Percentiles rank a stretch among this genome's conserved stretches.
Conservation (phyloP, 2,797 vertebrate species). For the Rhinogobio ventralis region DNA sequence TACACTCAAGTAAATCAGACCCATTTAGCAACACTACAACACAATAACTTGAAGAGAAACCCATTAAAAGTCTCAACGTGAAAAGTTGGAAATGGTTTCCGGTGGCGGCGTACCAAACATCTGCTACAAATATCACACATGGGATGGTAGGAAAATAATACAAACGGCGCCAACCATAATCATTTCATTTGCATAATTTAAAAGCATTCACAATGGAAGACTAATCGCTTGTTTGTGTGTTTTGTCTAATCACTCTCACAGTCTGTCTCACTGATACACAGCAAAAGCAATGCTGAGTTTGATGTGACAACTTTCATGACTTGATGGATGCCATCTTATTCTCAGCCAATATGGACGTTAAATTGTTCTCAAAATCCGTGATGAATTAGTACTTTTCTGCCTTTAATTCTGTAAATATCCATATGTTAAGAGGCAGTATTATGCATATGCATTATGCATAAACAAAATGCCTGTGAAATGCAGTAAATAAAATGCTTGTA, state of each 20-base stretch:
- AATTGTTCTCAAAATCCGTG: background rate
- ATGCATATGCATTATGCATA: background rate
- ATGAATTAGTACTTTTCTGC: background rate
- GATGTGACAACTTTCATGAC: background rate
- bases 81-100: constrained; percentile 39
- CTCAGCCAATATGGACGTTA: background rate
- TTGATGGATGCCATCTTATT: background rate
- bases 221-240: constrained; percentile 42
- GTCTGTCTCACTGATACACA: constrained; percentile 34
- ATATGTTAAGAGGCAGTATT: background rate
- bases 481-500: background rate
- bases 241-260: constrained; percentile 38
- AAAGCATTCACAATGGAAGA: constrained; percentile 46
- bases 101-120: constrained; percentile 40
- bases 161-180: constrained; percentile 34
- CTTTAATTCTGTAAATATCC: constrained; percentile 13
- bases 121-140: constrained; percentile 51
- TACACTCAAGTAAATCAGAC: constrained; percentile 6
- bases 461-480: constrained; percentile 16
- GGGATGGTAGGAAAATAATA: constrained; percentile 24
- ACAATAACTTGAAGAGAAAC: constrained; percentile 18
- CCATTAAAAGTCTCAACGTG: constrained; percentile 40
- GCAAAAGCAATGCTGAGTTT: background rate
- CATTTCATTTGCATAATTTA: constrained; percentile 50
- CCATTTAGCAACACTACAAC: constrained; percentile 17